Conservation (phyloP, 2,113 vertebrate genomes). For the Ophiodon elongatus region DNA sequence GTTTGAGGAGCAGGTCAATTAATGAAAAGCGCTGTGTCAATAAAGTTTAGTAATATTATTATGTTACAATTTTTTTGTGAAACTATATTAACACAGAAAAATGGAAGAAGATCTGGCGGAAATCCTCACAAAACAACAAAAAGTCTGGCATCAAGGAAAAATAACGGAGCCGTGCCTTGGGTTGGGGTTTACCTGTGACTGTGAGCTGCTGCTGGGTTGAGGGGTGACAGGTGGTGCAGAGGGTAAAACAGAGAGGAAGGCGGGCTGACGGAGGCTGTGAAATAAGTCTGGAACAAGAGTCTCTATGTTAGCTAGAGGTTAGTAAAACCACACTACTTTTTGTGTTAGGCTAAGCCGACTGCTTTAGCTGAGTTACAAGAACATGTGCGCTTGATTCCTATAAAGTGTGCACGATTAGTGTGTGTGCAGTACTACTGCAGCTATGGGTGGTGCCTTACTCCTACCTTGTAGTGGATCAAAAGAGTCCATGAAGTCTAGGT, state of each 20-base stretch:
- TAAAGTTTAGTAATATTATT: conserved; percentile 66
- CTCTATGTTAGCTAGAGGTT: conserved; percentile 80
- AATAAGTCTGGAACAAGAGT: conserved; percentile 92
- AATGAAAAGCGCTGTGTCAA: conserved; percentile 33
- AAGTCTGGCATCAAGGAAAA: neutral
- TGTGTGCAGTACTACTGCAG: conserved; percentile 21
- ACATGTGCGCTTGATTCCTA: conserved; percentile 52
- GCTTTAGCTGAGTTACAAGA: conserved; percentile 62
- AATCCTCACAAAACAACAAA: neutral
- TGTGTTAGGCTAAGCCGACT: conserved; percentile 63
- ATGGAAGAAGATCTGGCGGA: neutral
- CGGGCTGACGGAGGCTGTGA: conserved; percentile 86
- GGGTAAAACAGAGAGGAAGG: conserved; percentile 84
- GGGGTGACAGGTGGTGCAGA: conserved; percentile 80
- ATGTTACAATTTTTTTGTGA: conserved; percentile 40
- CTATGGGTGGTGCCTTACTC: conserved; percentile 12
- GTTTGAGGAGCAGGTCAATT: conserved; percentile 25
- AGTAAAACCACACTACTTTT: conserved; percentile 72
- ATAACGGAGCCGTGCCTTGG: conserved; percentile 35
- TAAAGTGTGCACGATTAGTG: conserved; percentile 63
- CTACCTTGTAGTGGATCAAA: conserved; percentile 97
- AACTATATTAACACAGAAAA: conserved; percentile 36
- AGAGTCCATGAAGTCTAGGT: conserved; percentile 98
- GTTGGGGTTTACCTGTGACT: conserved; percentile 88
- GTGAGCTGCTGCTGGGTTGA: conserved; percentile 83